Evolutionary conservation across 2,113 vertebrate species (phyloP).

Genomic region (Oenanthe melanoleuca): DNA sequence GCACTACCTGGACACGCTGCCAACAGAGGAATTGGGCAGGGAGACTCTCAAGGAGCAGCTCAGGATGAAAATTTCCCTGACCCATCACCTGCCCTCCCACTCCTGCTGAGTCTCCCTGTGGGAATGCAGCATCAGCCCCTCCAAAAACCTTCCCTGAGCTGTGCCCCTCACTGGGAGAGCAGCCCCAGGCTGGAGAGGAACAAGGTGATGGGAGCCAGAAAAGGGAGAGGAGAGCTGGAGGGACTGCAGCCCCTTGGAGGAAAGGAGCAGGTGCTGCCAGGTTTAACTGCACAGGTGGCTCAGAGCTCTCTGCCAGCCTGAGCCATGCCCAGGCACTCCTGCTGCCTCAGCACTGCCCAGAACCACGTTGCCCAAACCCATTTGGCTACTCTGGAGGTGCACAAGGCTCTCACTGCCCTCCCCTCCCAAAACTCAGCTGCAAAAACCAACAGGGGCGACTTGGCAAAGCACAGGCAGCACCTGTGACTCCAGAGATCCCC

Average conservation of each 20-base stretch:
- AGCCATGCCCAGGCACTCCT: neutral
- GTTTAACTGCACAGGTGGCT: neutral
- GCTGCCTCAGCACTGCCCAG: neutral
- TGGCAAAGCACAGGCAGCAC: neutral
- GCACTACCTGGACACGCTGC: neutral
- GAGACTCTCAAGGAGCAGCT: neutral
- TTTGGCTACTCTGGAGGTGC: rapidly evolving
- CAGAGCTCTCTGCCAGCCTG: neutral
- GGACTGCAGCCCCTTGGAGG: rapidly evolving
- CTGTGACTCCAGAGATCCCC: neutral
- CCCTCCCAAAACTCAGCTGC: neutral
- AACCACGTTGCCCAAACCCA: neutral
- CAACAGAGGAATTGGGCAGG: neutral
- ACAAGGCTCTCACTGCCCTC: neutral
- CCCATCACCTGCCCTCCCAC: neutral
- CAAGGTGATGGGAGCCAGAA: neutral
- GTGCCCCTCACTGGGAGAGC: neutral
- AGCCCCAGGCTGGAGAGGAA: rapidly evolving
- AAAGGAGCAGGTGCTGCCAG: neutral
- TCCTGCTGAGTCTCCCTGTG: neutral
- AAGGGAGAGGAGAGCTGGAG: neutral
- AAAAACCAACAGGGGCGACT: neutral
- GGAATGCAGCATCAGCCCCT: neutral
- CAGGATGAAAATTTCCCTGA: neutral
- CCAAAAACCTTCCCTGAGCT: neutral